phyloP scores from a whole-genome alignment of 2,797 vertebrate species.

The Rhodeus uyekii region DNA sequence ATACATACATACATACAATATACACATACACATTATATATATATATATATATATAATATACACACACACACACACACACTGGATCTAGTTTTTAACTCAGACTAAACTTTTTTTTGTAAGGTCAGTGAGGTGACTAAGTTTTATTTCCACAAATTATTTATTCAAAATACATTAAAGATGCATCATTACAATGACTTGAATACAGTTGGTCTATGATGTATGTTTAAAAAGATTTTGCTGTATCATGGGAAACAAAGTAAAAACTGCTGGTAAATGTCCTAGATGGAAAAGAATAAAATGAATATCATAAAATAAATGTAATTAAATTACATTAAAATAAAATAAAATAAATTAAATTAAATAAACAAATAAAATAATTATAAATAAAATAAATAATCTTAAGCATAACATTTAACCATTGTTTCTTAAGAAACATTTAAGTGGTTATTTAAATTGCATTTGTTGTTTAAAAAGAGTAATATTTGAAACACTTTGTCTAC shows the following conservation, averaged over 20 bases:
- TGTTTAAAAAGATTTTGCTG: neutral
- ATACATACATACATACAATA: too few species aligned
- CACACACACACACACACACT: too few species aligned
- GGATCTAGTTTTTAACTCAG: neutral
- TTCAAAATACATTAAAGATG: neutral
- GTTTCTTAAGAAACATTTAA: neutral
- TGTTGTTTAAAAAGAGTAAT: neutral
- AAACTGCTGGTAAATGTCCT: neutral
- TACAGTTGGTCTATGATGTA: neutral
- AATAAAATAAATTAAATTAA: too few species aligned
- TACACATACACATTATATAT: too few species aligned
- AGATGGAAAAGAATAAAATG: neutral
- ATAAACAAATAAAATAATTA: too few species aligned
- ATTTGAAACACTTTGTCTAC: neutral
- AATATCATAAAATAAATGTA: too few species aligned
- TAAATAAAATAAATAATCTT: neutral
- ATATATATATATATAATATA: too few species aligned
- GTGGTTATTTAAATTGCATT: too few species aligned
- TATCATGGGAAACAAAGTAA: neutral
- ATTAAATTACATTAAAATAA: too few species aligned
- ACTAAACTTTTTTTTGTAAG: neutral
- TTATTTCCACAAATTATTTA: neutral
- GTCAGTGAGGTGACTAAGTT: neutral
- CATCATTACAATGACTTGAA: neutral
- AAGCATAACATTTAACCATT: neutral